These are phyloP conservation scores for Cryptocephalus primarius DNA, from an alignment of 2,888 invertebrate species.

Conservation along the genomic window DNA sequence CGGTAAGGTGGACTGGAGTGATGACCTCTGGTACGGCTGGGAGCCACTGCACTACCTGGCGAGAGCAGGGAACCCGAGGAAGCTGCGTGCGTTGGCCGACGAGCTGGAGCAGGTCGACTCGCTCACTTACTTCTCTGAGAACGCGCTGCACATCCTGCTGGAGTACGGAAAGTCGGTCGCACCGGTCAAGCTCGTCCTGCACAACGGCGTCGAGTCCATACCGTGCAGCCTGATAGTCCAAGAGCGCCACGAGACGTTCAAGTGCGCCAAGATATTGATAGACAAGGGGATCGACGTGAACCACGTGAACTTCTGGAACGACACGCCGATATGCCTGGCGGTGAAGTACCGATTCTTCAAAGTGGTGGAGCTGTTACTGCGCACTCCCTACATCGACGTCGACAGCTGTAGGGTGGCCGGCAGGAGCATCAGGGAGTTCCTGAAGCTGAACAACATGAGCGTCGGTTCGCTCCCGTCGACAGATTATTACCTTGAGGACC, in stretches of 20 bases:
- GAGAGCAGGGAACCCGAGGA: constrained; percentile 10
- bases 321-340: constrained; percentile 21
- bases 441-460: constrained; percentile 12
- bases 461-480: constrained; percentile 1
- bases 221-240: constrained; percentile 12
- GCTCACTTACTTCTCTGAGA: constrained; percentile 19
- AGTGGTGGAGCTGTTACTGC: not conserved
- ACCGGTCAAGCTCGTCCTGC: constrained; percentile 11
- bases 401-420: constrained; percentile 6
- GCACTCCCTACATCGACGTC: not conserved
- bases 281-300: constrained; percentile 18
- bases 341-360: constrained; percentile 12
- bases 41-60: constrained; percentile 20
- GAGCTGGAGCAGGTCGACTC: constrained; percentile 6
- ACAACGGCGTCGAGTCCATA: constrained; percentile 14
- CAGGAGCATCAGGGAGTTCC: constrained; percentile 15
- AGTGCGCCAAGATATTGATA: constrained; percentile 16
- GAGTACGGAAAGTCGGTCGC: constrained; percentile 13
- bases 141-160: constrained; percentile 19
- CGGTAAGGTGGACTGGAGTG: constrained; percentile 7
- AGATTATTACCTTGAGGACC: constrained; percentile 8
- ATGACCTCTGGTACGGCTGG: constrained; percentile 18
- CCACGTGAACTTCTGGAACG: constrained; percentile 21
- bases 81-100: constrained; percentile 10
- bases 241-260: constrained; percentile 12